Conservation (phyloP, 2,113 vertebrate genomes). For the Cacatua alba region DNA sequence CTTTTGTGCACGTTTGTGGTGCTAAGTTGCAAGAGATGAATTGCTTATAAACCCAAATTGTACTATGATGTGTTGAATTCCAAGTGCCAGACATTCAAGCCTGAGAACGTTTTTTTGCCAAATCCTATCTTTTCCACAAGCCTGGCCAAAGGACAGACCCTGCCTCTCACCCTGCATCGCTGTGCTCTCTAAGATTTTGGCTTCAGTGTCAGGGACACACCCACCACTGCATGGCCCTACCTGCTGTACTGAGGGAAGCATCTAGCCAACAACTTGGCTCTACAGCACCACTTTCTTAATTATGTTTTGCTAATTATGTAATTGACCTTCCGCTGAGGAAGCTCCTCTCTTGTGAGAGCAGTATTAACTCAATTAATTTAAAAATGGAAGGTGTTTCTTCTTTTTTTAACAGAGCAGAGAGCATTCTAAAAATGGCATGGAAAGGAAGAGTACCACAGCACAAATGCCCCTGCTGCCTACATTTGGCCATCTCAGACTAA, state of each 20-base stretch:
- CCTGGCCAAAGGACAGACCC: background rate
- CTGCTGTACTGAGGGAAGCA: background rate
- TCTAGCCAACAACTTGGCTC: background rate
- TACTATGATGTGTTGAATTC: background rate
- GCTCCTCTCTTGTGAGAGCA: background rate
- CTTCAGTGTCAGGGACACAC: background rate
- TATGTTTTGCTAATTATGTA: slow-evolving; percentile 34
- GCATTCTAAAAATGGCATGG: background rate
- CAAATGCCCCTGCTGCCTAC: background rate
- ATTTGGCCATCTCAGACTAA: background rate
- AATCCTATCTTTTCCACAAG: background rate
- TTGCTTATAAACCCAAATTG: background rate
- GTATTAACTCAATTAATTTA: slow-evolving; percentile 21
- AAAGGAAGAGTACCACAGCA: background rate
- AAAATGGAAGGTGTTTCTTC: background rate
- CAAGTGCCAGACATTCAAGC: background rate
- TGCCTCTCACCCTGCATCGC: background rate
- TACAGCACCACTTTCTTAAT: slow-evolving; percentile 4
- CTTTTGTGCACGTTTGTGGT: background rate
- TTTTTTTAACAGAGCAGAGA: background rate
- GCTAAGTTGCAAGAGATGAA: background rate
- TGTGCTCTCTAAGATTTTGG: background rate
- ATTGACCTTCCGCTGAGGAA: slow-evolving; percentile 37
- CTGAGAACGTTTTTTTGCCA: background rate
- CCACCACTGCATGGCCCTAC: background rate